Evolutionary conservation across 2,113 vertebrate genomes (phyloP).

Genomic region (Phocoena sinus): DNA sequence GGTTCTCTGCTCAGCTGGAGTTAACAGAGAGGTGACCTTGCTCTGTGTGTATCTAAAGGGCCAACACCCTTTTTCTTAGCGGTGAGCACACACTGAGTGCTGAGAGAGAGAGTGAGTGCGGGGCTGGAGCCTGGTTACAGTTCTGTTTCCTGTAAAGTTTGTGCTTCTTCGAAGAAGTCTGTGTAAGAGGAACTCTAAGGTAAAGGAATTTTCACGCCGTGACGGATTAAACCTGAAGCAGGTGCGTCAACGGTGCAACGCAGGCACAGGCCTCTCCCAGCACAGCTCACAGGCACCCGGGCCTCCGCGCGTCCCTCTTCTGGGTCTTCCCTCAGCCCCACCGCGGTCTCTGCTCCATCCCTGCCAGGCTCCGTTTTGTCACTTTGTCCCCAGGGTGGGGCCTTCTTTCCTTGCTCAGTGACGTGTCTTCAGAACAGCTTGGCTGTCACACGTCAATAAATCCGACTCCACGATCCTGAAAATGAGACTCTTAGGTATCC

Average conservation of each 20-base stretch:
- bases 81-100: neutral
- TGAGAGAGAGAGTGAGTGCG: neutral
- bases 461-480: neutral
- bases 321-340: neutral
- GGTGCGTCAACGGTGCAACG: fast-evolving
- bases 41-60: neutral
- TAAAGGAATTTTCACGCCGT: fast-evolving
- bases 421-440: neutral
- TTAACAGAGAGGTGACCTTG: neutral
- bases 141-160: neutral
- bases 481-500: neutral
- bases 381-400: neutral
- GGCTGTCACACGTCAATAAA: neutral
- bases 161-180: neutral
- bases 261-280: neutral
- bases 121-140: neutral
- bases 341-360: neutral
- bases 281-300: neutral
- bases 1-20: neutral
- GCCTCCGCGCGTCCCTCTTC: fast-evolving
- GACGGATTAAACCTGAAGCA: neutral
- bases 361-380: neutral
- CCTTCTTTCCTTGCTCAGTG: neutral
- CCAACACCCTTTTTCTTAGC: neutral
- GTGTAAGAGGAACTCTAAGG: neutral